phyloP scores from a whole-genome alignment of 2,113 vertebrate genomes.

The Campylomormyrus tamandua region DNA sequence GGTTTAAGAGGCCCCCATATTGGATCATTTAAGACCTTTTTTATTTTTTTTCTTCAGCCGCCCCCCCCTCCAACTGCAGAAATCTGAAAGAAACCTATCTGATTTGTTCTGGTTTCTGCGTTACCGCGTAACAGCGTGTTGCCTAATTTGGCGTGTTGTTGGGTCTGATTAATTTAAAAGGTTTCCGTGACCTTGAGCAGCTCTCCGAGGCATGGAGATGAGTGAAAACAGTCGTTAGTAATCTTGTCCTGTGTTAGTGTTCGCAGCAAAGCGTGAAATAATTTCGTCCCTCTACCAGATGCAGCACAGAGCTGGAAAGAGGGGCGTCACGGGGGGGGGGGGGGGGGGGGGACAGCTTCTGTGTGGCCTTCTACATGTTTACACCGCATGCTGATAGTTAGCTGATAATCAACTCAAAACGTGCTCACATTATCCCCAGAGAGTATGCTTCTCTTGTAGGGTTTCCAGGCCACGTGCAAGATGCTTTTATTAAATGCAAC shows the following conservation, averaged over 20 bases:
- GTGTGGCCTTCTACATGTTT: background rate
- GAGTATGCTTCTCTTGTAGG: background rate
- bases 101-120: too few relatives aligned
- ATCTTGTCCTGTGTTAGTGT: background rate
- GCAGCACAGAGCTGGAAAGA: background rate
- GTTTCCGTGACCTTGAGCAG: background rate
- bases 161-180: background rate
- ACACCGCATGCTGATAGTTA: background rate
- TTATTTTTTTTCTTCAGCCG: too few relatives aligned
- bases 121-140: background rate
- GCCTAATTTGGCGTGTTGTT: background rate
- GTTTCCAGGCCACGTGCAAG: background rate
- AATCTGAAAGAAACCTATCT: too few relatives aligned
- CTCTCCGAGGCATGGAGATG: background rate
- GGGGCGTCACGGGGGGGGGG: background rate
- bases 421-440: background rate
- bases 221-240: background rate
- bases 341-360: background rate
- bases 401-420: background rate
- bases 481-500: background rate
- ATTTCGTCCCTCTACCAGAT: background rate
- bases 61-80: too few relatives aligned
- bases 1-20: too few relatives aligned
- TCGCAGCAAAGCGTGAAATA: slow-evolving; percentile 5
- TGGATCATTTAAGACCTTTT: too few relatives aligned